Percentiles rank a stretch among this genome's conserved stretches.
phyloP scores from a whole-genome alignment of 2,797 vertebrate genomes.

The Halcyon smyrnensis region DNA sequence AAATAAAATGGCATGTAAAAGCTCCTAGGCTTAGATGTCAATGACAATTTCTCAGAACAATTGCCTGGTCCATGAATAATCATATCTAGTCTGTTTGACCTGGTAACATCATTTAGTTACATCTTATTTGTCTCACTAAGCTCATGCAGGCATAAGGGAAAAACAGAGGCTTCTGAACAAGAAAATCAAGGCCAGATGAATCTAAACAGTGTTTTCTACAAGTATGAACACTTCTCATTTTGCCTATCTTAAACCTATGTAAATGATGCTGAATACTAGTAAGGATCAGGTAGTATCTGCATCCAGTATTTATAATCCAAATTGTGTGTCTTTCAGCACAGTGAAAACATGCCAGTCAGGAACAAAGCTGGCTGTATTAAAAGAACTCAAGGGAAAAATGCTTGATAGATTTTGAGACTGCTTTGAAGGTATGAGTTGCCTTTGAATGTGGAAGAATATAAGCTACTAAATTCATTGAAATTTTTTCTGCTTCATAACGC shows the following conservation, averaged over 20 bases:
- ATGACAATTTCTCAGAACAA: not conserved
- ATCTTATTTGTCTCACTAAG: not conserved
- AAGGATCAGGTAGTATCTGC: not conserved
- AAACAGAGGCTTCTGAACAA: not conserved
- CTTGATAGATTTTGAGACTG: not conserved
- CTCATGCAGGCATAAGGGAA: not conserved
- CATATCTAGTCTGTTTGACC: not conserved
- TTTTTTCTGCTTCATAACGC: not conserved
- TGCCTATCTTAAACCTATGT: not conserved
- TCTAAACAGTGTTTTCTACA: not conserved
- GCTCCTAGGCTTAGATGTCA: not conserved
- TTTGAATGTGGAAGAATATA: not conserved
- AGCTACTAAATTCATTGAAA: not conserved
- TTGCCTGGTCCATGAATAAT: not conserved
- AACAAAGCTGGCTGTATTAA: not conserved
- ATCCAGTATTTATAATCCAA: not conserved
- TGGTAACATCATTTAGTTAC: slow-evolving; percentile 7
- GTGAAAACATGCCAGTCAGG: not conserved
- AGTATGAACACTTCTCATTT: not conserved
- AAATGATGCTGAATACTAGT: not conserved
- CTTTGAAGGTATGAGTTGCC: not conserved
- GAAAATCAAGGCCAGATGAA: not conserved
- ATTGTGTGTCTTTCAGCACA: not conserved
- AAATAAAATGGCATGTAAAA: not conserved
- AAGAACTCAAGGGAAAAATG: not conserved